These are phyloP conservation scores for Rhabdomys pumilio DNA, from an alignment of 2,797 vertebrate genomes.

Conservation along the genomic window DNA sequence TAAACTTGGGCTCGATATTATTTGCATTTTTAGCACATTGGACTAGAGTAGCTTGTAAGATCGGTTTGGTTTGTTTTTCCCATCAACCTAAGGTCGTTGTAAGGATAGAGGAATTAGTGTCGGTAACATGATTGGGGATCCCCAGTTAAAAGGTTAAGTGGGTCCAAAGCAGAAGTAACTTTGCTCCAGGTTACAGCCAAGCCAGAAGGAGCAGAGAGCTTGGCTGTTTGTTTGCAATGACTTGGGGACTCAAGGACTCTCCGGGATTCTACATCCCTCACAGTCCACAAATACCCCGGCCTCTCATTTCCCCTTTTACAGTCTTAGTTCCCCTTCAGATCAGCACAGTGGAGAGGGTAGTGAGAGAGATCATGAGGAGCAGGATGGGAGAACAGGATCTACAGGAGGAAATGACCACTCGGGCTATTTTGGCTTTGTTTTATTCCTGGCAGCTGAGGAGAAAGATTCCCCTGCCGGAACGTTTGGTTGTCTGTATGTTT, in stretches of 20 bases:
- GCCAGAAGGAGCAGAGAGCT: constrained; percentile 48
- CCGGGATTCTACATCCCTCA: constrained; percentile 77
- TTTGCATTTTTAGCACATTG: constrained; percentile 56
- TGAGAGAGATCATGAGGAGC: constrained; percentile 66
- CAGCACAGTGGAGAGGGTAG: neutral
- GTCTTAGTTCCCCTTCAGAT: constrained; percentile 78
- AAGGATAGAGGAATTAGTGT: constrained; percentile 79
- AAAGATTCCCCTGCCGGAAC: constrained; percentile 61
- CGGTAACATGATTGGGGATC: constrained; percentile 83
- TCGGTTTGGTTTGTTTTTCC: constrained; percentile 76
- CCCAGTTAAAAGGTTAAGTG: constrained; percentile 86
- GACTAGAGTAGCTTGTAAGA: constrained; percentile 32
- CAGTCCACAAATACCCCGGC: constrained; percentile 80
- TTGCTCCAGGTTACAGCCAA: constrained; percentile 68
- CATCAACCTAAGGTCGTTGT: constrained; percentile 70
- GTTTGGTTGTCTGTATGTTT: constrained; percentile 29
- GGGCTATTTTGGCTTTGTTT: constrained; percentile 33
- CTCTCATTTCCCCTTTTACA: constrained; percentile 84
- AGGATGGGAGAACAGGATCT: constrained; percentile 52
- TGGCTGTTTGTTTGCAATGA: constrained; percentile 68
- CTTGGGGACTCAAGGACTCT: constrained; percentile 81
- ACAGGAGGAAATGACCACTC: constrained; percentile 73
- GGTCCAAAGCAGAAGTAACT: constrained; percentile 85
- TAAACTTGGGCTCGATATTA: constrained; percentile 15
- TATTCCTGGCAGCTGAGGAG: constrained; percentile 42